Evolutionary conservation across 2,888 invertebrate species (phyloP).

Genomic region (Epinotia brunnichana): DNA sequence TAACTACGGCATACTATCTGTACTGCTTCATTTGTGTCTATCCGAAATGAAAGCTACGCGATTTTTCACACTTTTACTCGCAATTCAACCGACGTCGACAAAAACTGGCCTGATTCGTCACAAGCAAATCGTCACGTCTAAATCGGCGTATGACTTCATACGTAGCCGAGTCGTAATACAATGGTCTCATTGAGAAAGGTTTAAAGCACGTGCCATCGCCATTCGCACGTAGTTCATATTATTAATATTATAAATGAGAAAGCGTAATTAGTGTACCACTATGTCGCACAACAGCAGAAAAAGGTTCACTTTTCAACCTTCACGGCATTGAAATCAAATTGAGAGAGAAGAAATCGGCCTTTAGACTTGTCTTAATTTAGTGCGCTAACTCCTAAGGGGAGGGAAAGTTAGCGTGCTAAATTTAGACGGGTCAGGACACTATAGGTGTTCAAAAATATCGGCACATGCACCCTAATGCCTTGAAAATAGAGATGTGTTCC

Average conservation of each 20-base stretch:
- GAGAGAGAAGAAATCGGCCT: no score
- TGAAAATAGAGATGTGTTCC: no score
- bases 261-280: constrained; percentile 4
- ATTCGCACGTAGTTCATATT: constrained; percentile 10
- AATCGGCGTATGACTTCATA: constrained; percentile 27
- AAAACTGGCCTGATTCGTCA: constrained; percentile 28
- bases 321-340: no score
- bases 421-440: no score
- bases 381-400: no score
- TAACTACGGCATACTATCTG: neutral
- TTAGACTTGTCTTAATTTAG: no score
- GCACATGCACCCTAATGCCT: no score
- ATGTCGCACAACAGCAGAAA: no score
- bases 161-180: neutral
- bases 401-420: no score
- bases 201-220: constrained; percentile 13
- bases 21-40: neutral
- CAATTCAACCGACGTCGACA: constrained; percentile 3
- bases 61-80: constrained; percentile 43
- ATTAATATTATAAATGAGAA: constrained; percentile 5
- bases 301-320: no score
- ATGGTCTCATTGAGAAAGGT: constrained; percentile 23
- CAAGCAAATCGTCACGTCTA: constrained; percentile 19
- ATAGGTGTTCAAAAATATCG: no score
- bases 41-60: constrained; percentile 34